Evolutionary conservation across 1,140 invertebrate species (phyloP).

Genomic region (Nymphalis io): DNA sequence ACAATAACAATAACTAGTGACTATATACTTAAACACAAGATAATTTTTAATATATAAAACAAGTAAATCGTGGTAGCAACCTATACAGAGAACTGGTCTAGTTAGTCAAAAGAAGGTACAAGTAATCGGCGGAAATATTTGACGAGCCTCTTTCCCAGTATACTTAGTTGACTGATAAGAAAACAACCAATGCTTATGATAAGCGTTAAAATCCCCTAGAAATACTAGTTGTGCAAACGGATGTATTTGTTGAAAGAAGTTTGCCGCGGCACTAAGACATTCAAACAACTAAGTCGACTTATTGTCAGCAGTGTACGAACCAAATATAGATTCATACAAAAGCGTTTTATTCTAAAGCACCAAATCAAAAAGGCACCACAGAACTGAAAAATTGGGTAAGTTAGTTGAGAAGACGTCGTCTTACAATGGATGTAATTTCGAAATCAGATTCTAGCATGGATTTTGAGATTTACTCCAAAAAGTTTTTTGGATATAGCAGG

Average conservation of each 20-base stretch:
- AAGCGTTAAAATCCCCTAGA: conserved; percentile 35
- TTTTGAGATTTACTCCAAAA: too few relatives aligned
- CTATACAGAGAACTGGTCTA: too few relatives aligned
- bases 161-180: background rate
- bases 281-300: conserved; percentile 34
- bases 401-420: too few relatives aligned
- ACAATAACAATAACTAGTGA: too few relatives aligned
- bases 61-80: too few relatives aligned
- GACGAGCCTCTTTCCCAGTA: background rate
- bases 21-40: too few relatives aligned
- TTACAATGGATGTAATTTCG: too few relatives aligned
- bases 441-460: too few relatives aligned
- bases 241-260: conserved; percentile 16
- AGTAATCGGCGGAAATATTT: too few relatives aligned
- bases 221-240: conserved; percentile 26
- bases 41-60: too few relatives aligned
- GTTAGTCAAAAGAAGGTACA: too few relatives aligned
- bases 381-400: background rate
- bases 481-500: too few relatives aligned
- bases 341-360: background rate
- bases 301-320: conserved; percentile 29
- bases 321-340: conserved; percentile 18
- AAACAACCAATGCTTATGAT: conserved; percentile 9
- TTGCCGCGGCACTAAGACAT: conserved; percentile 32
- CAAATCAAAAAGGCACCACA: conserved; percentile 15